Evolutionary conservation across 2,113 vertebrate species (phyloP).

Genomic region (Alethe diademata): DNA sequence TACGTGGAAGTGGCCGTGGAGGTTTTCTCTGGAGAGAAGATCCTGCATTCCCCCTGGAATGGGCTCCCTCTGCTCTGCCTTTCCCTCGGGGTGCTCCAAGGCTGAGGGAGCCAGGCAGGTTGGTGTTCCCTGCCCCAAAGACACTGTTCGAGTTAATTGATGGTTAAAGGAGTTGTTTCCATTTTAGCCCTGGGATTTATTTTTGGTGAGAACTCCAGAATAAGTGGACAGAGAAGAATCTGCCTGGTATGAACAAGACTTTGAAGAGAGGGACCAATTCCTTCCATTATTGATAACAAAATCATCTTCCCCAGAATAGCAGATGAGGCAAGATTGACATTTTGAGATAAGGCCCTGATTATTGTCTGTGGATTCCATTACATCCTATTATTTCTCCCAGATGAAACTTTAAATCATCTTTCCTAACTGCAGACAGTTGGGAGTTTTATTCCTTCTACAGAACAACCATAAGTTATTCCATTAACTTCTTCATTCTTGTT

Average conservation of each 20-base stretch:
- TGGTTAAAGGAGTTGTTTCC: not conserved
- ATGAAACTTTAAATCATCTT: slow-evolving; percentile 17
- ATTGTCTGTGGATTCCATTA: slow-evolving; percentile 12
- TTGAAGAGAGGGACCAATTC: slow-evolving; percentile 1
- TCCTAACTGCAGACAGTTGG: not conserved
- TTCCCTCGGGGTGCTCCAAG: not conserved
- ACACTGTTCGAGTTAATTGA: not conserved
- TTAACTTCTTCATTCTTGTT: not conserved
- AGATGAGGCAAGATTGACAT: slow-evolving; percentile 43
- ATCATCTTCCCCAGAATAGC: slow-evolving; percentile 46
- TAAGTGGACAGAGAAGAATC: not conserved
- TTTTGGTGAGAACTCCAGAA: not conserved
- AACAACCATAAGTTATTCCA: not conserved
- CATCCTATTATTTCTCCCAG: not conserved
- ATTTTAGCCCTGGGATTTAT: not conserved
- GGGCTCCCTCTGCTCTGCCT: not conserved
- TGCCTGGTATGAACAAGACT: not conserved
- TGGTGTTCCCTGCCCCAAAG: not conserved
- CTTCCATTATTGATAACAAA: slow-evolving; percentile 52
- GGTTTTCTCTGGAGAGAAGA: not conserved
- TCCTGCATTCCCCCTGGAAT: not conserved
- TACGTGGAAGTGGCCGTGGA: no score
- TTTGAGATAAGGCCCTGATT: slow-evolving; percentile 1
- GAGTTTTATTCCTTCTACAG: not conserved
- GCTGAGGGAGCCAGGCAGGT: not conserved